Evolutionary conservation across 2,113 vertebrate species (phyloP), one percentile per base, ranked within the genome.

Genomic region (Atherinomorus stipes): DNA sequence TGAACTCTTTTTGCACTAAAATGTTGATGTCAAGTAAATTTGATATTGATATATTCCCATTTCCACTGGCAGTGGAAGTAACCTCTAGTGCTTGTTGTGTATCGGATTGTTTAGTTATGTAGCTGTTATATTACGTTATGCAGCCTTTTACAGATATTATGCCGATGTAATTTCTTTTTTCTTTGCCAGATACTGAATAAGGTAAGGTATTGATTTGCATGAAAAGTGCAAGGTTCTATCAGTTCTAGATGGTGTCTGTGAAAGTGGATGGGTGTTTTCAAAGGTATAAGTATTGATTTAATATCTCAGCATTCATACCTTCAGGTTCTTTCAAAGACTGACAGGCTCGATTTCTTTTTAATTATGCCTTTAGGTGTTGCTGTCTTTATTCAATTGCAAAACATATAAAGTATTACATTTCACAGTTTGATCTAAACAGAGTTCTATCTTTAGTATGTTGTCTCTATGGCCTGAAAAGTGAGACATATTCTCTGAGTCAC

Each of bases 281-380:
- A 66, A 87, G 80, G 83, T 75, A 84, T 19, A 75, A 67, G 58
- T 88, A 90, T 91, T 78, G 86, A 91, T 89, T 86, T 80, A 60
- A 85, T 87, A 85, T 84, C 72, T 86, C 83, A 81, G 75, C 71
- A 86, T 87, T 84, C 85, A 73, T 76, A 83, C 78, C 85, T 90
- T 69, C 61, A 86, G 83, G 84, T 81, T 74, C 59, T 69, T 21
- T 34, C 69, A 70, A 66, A 83, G 83, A 86, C 73, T 87, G 84
- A 67, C 82, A 77, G 80, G 78, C 86, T 86, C 85, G 78, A 71
- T 87, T 89, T 87, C 22, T 76, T 86, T 90, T 90, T 82, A 92
- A 90, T 89, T 86, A 85, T 70, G 83, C 86, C 89, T 90, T 82
- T 64, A 87, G 86, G 89, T 88, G 73, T 57, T 72, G 49, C 74